Conservation (phyloP, 2,888 invertebrate genomes). For the Acrobasis suavella region DNA sequence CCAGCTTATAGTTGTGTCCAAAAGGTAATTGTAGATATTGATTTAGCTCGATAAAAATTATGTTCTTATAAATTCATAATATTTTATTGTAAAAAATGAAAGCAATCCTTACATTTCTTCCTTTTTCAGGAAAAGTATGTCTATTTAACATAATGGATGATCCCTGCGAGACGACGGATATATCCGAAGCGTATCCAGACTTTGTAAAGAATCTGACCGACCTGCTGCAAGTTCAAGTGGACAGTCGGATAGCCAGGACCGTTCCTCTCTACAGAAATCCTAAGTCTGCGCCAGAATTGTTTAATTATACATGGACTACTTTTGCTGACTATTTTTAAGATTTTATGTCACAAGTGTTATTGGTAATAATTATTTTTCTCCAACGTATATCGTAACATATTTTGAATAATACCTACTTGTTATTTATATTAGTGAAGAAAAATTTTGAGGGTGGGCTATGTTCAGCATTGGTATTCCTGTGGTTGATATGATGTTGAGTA, state of each 20-base stretch:
- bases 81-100: no score
- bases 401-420: no score
- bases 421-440: no score
- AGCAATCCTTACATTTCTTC: slow-evolving; percentile 15
- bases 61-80: no score
- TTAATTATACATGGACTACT: slow-evolving; percentile 62
- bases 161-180: slow-evolving; percentile 62
- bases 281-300: slow-evolving; percentile 50
- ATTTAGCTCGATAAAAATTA: no score
- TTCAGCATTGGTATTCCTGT: no score
- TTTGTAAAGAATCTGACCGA: slow-evolving; percentile 44
- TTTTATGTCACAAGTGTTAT: not conserved
- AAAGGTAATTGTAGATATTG: no score
- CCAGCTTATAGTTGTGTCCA: no score
- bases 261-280: slow-evolving; percentile 53
- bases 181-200: slow-evolving; percentile 48
- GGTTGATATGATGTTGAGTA: no score
- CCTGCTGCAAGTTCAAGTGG: slow-evolving; percentile 46
- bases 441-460: no score
- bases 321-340: slow-evolving; percentile 44
- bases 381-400: no score
- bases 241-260: slow-evolving; percentile 49
- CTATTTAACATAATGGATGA: slow-evolving; percentile 64
- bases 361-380: no score
- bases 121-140: slow-evolving; percentile 55